phyloP scores from a whole-genome alignment of 1,140 invertebrate species.

The Telenomus remus region DNA sequence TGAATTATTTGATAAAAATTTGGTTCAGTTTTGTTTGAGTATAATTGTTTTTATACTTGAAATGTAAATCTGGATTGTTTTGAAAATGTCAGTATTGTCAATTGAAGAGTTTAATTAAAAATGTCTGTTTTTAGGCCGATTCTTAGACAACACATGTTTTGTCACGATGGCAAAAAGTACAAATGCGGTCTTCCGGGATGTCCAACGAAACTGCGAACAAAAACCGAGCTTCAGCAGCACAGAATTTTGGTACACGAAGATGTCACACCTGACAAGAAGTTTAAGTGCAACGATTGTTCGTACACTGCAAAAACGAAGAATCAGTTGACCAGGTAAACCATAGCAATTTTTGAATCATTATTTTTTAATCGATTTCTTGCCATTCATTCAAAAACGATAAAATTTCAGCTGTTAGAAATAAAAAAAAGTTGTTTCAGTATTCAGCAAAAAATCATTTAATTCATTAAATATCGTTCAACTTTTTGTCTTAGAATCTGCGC shows the following conservation, averaged over 20 bases:
- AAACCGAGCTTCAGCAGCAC: constrained; percentile 76
- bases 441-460: no score
- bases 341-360: background rate
- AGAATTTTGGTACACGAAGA: constrained; percentile 69
- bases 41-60: no score
- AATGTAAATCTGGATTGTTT: no score
- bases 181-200: constrained; percentile 78
- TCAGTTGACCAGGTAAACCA: constrained; percentile 78
- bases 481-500: background rate
- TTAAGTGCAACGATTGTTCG: constrained; percentile 79
- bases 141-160: constrained; percentile 79
- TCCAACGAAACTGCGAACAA: constrained; percentile 76
- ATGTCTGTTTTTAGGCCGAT: constrained; percentile 70
- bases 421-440: no score
- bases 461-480: background rate
- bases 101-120: background rate
- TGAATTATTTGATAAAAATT: no score
- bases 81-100: no score
- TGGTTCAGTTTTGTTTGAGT: no score
- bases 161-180: constrained; percentile 78
- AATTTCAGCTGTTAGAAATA: no score
- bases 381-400: no score
- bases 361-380: background rate
- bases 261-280: constrained; percentile 74
- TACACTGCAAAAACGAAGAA: constrained; percentile 80